Base-by-base conservation (phyloP, 2,113 vertebrate species). In the Dunckerocampus dactyliophorus region DNA sequence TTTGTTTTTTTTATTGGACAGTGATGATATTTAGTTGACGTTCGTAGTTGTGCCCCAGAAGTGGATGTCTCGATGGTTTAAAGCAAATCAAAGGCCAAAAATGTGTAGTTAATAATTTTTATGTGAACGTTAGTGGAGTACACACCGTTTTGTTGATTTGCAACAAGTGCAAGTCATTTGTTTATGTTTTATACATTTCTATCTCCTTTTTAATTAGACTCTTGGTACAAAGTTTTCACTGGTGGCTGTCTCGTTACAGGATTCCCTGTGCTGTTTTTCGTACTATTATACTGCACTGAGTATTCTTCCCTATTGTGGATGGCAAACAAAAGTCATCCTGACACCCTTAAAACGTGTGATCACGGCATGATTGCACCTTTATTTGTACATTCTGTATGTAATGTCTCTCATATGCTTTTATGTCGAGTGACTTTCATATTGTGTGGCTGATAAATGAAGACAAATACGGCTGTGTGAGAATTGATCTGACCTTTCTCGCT, bases 201-300 rank as follows among this genome's bases (percentile, higher is more conserved):
- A 85, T 89, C 82, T 90, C 83, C 64, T 76, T 76, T 71, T 74
- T 87, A 77, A 80, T 90, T 87, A 88, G 86, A 89, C 83, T 91
- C 89, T 85, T 90, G 45, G 45, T 6, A 2, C 45, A 7, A 46
- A 6, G 45, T 46, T 3, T n/a, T n/a, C n/a, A n/a, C n/a, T n/a
- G n/a, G n/a, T n/a, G n/a, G n/a, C n/a, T n/a, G n/a, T n/a, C n/a
- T n/a, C n/a, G n/a, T n/a, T n/a, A n/a, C n/a, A n/a, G 45, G 16
- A 2, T 46, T 12, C 3, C 24, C 24, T 28, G 24, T 28, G 24
- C 24, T 28, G 24, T 2, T 28, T 28, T 28, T 5, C 24, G 24
- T 28, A 28, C 24, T 2, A 5, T 14, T n/a, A n/a, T n/a, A n/a
- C n/a, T 46, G 45, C 7, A 17, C 16, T 16, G 2, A 17, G 2